Evolutionary conservation across 1,140 invertebrate species (phyloP), one percentile per base, ranked within the genome.

Genomic region (Achatina immaculata): DNA sequence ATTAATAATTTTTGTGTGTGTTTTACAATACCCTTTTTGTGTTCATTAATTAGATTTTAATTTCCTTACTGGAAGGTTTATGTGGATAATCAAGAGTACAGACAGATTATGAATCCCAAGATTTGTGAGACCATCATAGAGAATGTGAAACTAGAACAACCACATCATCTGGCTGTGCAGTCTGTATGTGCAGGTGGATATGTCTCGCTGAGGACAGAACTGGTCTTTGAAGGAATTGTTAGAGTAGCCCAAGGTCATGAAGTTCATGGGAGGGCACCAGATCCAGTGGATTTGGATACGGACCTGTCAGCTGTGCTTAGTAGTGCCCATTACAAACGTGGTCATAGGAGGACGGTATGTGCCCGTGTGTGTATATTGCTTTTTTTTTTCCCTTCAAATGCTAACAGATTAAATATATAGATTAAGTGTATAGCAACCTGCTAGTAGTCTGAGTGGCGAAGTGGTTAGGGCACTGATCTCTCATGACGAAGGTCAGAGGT

Each of bases 151-250:
- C 79, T 82, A 0, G 80, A 81, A 48, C 71, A 80, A 19, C 82
- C 82, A n/a, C 85, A 87, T 40, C 82, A 84, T 51, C 85, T 90
- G 77, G 85, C 85, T 48, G 87, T 90, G 21, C 87, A 89, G 69
- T 87, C 88, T 11, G 79, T 89, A 31, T 83, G 82, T 31, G 82
- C 83, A 0, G 83, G 84, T 24, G 87, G 87, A 36, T 82, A 84
- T 40, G 81, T 84, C 48, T 90, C 89, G 28, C 79, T 85, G 0
- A 72, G 85, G 7, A 83, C 83, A 24, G 86, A 89, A 79, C 80
- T 88, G 48, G 78, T 86, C 68, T 88, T 85, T 78, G 84, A 86
- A 58, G 85, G 83, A 24, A 76, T 84, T 7, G 48, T 55, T 77
- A 84, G n/a, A 75, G 24, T 69, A 19, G 34, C 19, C 0, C 75